phyloP scores from a whole-genome alignment of 64 coral and sea anemone species.

The Porites lutea region DNA sequence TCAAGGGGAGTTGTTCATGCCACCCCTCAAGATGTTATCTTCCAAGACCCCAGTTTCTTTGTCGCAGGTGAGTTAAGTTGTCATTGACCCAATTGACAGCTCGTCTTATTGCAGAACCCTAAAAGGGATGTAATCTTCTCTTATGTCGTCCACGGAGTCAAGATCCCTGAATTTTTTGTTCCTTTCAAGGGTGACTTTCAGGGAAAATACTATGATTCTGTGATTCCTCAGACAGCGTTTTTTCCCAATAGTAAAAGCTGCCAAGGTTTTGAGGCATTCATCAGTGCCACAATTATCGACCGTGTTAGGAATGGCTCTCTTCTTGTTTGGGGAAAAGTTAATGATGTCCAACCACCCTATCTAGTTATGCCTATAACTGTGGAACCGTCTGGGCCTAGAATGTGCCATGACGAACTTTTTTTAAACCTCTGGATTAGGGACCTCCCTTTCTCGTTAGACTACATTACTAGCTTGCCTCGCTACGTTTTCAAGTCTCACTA shows the following conservation, averaged over 20 bases:
- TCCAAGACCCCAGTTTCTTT: not conserved
- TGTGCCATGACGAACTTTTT: slow-evolving; percentile 51
- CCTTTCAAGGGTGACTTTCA: slow-evolving; percentile 30
- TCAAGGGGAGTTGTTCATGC: not conserved
- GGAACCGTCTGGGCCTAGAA: not conserved
- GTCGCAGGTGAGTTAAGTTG: slow-evolving; percentile 9
- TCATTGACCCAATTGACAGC: not conserved
- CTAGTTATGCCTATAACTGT: slow-evolving; percentile 1
- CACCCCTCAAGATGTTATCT: not conserved
- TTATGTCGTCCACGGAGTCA: not conserved
- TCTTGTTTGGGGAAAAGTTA: not conserved
- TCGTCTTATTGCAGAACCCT: not conserved
- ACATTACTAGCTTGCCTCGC: slow-evolving; percentile 16
- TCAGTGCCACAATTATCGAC: not conserved
- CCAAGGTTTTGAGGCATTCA: not conserved
- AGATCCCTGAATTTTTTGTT: not conserved
- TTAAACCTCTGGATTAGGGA: slow-evolving; percentile 51
- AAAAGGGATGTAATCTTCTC: not conserved
- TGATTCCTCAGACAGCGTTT: not conserved
- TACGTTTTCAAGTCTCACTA: not conserved
- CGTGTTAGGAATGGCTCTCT: slow-evolving; percentile 33
- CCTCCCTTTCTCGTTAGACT: slow-evolving; percentile 19
- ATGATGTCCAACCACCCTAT: not conserved
- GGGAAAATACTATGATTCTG: not conserved
- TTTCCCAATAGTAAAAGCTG: slow-evolving; percentile 29